Conservation (phyloP, 2,113 vertebrate genomes). For the Xiphophorus couchianus region DNA sequence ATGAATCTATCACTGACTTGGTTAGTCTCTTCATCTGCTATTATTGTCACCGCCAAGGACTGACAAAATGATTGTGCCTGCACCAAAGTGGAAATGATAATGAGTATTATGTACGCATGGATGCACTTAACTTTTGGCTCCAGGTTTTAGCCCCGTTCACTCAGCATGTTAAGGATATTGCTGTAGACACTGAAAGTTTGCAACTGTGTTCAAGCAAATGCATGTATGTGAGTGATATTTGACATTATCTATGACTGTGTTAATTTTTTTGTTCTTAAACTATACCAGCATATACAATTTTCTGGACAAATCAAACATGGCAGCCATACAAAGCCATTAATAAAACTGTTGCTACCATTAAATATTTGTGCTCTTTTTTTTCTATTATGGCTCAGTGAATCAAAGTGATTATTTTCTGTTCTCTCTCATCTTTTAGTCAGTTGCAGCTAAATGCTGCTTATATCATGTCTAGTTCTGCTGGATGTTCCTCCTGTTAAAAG, state of each 20-base stretch:
- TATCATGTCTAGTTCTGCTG: background rate
- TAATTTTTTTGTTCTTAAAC: background rate
- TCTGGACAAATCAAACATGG: too few species aligned
- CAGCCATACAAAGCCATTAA: too few species aligned
- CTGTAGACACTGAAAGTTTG: slow-evolving; percentile 6
- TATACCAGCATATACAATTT: background rate
- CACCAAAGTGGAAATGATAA: slow-evolving; percentile 23
- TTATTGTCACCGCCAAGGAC: slow-evolving; percentile 47
- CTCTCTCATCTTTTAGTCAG: too few species aligned
- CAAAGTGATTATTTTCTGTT: too few species aligned
- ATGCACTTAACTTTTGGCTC: slow-evolving; percentile 6
- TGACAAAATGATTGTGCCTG: slow-evolving; percentile 44
- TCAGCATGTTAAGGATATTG: slow-evolving; percentile 2
- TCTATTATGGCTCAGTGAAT: too few species aligned
- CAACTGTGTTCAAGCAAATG: slow-evolving; percentile 5
- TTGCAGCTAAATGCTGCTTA: too few species aligned
- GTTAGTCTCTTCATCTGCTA: slow-evolving; percentile 48
- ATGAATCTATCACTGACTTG: slow-evolving; percentile 55
- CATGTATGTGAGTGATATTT: slow-evolving; percentile 4
- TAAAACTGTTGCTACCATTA: too few species aligned
- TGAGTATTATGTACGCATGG: slow-evolving; percentile 10
- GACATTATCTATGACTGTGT: background rate
- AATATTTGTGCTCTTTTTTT: too few species aligned
- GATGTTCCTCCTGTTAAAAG: background rate
- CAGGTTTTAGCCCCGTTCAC: slow-evolving; percentile 5